Evolutionary conservation across 2,113 vertebrate genomes (phyloP).

Genomic region (Andinoacara biseriatus): DNA sequence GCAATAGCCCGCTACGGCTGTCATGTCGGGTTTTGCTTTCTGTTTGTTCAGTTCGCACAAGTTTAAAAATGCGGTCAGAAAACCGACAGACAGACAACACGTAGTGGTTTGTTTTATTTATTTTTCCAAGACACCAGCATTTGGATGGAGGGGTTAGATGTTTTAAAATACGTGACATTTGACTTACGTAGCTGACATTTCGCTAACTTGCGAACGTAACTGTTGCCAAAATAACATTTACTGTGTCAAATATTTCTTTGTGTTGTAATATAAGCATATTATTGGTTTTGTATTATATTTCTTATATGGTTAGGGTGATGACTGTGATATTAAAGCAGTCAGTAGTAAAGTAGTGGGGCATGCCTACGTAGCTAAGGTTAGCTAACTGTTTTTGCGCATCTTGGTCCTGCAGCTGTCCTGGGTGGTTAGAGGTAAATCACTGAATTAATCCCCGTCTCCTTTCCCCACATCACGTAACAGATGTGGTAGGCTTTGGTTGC

Average conservation of each 20-base stretch:
- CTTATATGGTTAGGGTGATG: not conserved
- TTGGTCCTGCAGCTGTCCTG: not conserved
- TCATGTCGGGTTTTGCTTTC: not conserved
- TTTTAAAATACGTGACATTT: constrained; percentile 2
- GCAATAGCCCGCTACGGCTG: constrained; percentile 5
- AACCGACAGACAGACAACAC: accelerated
- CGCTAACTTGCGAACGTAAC: not conserved
- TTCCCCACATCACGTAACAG: constrained; percentile 5
- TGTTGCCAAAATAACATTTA: not conserved
- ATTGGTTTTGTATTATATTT: not conserved
- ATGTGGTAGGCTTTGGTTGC: constrained; percentile 8
- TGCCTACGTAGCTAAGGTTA: not conserved
- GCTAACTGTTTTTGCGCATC: not conserved
- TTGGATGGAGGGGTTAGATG: not conserved
- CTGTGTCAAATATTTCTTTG: not conserved
- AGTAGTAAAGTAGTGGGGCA: not conserved
- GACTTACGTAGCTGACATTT: not conserved
- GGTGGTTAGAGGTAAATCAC: not conserved
- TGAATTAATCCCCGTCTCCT: constrained; percentile 23
- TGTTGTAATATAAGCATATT: not conserved
- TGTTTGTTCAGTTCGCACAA: not conserved
- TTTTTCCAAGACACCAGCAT: not conserved
- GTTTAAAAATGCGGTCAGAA: not conserved
- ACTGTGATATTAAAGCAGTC: not conserved
- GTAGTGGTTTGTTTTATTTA: not conserved